Base-by-base conservation (phyloP, 1,140 invertebrate species). In the Scaptomyza montana region DNA sequence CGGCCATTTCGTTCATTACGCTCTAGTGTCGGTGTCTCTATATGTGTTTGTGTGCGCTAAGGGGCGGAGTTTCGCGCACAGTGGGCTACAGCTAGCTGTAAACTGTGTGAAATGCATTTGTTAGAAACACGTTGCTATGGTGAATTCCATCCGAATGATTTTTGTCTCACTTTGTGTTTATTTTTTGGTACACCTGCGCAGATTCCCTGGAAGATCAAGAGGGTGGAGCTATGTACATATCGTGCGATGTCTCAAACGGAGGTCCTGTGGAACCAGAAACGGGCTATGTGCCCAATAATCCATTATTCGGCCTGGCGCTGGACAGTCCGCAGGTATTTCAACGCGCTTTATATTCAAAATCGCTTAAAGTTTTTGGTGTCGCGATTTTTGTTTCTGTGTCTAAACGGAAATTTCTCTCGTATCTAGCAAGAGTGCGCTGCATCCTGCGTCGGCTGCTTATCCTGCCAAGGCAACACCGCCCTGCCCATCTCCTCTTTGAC, bases 151-250 rank as follows among this genome's bases (percentile, higher is more conserved):
- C 61, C 74, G 63, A 13, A 4, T 49, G 39, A 28, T 69, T 56
- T 62, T 13, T 41, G 6, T 74, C 41, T 60, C 19, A 9, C 9
- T 41, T 47, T 55, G 16, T 16, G 16, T 16, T 16, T 16, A 1
- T 60, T 45, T 50, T 57, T 71, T 12, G 19, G 36, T 36, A 57
- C 67, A 71, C 76, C 70, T 85, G 80, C 80, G 90, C 80, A 92
- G 91, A 92, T 92, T 92, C 91, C 78, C 89, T 92, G 91, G 91
- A 92, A 92, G 89, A 92, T 82, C 89, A 92, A 91, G 91, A 92
- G 90, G 91, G 91, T 92, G 91, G 91, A 92, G 91, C 91, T 91
- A 92, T 92, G 91, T 92, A 92, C 89, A 92, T 92, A 90, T 92
- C 91, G 81, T 92, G 91, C 84, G 91, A 92, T 90, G 91, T 91